These are phyloP conservation scores for Notechis scutatus DNA, from an alignment of 2,113 vertebrate genomes.

Conservation along the genomic window DNA sequence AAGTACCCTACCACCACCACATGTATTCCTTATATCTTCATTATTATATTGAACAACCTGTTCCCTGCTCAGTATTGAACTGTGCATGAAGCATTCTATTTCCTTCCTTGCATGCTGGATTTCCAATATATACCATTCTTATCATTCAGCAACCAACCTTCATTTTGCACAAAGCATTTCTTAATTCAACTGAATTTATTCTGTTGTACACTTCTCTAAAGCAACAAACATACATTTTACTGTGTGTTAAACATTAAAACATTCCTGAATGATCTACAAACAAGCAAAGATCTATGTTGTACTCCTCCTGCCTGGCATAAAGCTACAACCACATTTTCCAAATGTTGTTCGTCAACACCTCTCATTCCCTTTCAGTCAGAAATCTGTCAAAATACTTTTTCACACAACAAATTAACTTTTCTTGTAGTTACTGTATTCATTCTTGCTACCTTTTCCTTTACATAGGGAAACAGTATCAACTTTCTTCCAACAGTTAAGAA, in stretches of 20 bases:
- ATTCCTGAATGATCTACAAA: background rate
- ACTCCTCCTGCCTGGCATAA: background rate
- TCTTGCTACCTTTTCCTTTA: background rate
- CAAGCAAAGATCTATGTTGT: background rate
- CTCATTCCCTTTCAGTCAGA: background rate
- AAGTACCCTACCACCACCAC: background rate
- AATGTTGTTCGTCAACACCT: background rate
- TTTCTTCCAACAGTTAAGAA: background rate
- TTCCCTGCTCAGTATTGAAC: background rate
- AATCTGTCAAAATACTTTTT: background rate
- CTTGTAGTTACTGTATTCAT: background rate
- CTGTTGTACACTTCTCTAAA: background rate
- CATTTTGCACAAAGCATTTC: background rate
- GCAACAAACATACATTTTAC: background rate
- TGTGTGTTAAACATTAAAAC: background rate
- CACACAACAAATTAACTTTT: background rate
- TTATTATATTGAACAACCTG: background rate
- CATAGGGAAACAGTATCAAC: background rate
- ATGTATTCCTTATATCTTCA: background rate
- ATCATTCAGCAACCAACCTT: background rate
- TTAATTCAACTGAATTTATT: background rate
- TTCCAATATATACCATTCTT: background rate
- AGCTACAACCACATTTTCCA: background rate
- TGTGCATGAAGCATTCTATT: background rate
- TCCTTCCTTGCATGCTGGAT: background rate